Base-by-base conservation (phyloP, 2,113 vertebrate species). In the Telmatochromis sp. region DNA sequence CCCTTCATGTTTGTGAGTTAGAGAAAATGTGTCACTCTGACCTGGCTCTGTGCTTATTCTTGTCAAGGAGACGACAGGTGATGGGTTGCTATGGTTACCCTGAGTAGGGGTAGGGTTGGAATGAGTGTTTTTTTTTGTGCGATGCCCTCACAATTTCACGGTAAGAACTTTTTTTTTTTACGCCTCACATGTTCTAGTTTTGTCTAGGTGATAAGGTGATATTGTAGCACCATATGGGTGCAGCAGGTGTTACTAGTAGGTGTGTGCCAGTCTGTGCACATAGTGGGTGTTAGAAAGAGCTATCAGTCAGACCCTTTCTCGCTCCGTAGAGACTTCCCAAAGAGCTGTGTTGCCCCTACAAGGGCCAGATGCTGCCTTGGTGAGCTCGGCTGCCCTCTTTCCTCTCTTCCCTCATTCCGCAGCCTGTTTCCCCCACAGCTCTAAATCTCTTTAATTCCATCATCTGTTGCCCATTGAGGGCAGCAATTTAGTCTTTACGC, bases 381-480 rank as follows among this genome's bases (percentile, higher is more conserved):
- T 93, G 93, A 91, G 88, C 90, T 95, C 90, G 55, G 84, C 89
- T 91, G 92, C 88, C 94, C 89, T 90, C 92, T 83, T 91, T 87
- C 81, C 90, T 89, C 92, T 86, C 91, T 83, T 86, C 86, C 87
- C 87, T 84, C 84, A 58, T 90, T 92, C 93, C 87, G 19, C 82
- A 87, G 85, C 81, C 94, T 87, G 80, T 90, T 94, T 94, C 86
- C 85, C 91, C 88, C 85, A 88, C 88, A 86, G 91, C 95, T 92
- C 90, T 96, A 96, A 96, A 96, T 97, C 94, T 96, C 91, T 95
- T 95, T 96, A 94, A 92, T 95, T 96, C 92, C 83, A 91, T 96
- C 95, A 96, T 96, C 95, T 96, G 96, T 94, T 95, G 90, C 92
- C 95, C 92, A 95, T 96, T 95, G 95, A 94, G 95, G 91, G 94